Percentiles rank a stretch among this genome's conserved stretches.
Conservation (phyloP, 2,113 vertebrate species). For the Varanus komodoensis region DNA sequence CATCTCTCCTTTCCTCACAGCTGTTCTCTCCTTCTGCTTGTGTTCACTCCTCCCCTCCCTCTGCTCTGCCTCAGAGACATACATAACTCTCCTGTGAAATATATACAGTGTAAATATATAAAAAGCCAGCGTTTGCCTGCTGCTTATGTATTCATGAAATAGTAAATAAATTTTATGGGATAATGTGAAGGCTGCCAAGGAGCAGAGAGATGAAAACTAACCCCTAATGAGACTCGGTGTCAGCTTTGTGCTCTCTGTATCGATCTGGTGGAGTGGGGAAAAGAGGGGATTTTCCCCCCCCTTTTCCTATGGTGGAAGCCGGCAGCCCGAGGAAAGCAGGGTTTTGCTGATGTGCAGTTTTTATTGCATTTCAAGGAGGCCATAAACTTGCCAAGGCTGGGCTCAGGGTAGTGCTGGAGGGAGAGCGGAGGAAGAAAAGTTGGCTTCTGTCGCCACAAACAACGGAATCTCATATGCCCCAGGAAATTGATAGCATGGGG, state of each 20-base stretch:
- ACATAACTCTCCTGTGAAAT: constrained; percentile 86
- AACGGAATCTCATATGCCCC: neutral
- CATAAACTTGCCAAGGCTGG: constrained; percentile 5
- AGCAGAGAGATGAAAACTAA: constrained; percentile 83
- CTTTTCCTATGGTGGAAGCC: neutral
- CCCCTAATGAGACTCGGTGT: constrained; percentile 81
- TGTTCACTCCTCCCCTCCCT: constrained; percentile 66
- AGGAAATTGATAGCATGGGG: neutral
- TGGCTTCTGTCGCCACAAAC: neutral
- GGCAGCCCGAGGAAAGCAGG: constrained; percentile 18
- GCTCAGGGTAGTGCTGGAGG: rapidly evolving
- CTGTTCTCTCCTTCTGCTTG: constrained; percentile 74
- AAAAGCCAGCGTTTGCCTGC: constrained; percentile 85
- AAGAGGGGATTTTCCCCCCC: neutral
- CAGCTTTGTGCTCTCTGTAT: constrained; percentile 77
- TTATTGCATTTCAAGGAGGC: constrained; percentile 21
- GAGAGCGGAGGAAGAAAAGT: neutral
- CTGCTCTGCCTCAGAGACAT: constrained; percentile 80
- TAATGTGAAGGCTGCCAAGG: constrained; percentile 87
- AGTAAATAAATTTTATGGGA: constrained; percentile 90
- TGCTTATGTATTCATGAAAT: constrained; percentile 90
- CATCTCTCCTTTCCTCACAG: constrained; percentile 56
- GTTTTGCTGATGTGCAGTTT: neutral
- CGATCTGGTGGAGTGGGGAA: constrained; percentile 67
- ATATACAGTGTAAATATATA: constrained; percentile 89